Base-by-base conservation (phyloP, 2,888 invertebrate species). In the Plusia festucae region DNA sequence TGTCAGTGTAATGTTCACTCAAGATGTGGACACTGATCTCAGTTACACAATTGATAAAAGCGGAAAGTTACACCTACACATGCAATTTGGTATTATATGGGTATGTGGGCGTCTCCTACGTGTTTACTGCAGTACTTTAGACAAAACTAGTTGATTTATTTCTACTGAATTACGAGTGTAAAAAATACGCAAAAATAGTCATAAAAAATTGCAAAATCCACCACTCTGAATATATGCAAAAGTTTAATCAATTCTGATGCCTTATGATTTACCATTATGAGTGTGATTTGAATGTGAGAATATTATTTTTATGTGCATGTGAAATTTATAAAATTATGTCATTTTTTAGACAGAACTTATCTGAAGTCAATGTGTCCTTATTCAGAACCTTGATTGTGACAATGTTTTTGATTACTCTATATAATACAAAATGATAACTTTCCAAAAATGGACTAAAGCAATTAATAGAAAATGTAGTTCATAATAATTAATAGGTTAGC, bases 51-150 rank as follows among this genome's bases (percentile, higher is more conserved):
- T 76, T 76, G 82, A 72, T 72, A 67, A 79, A 67, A 73, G 61
- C 78, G 77, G 82, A 70, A 81, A 68, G 56, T 66, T 53, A 68
- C 73, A 55, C 82, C 79, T 67, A 76, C 79, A 66, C 62, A 22
- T 60, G 62, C 57, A 82, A 79, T 79, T 82, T 63, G 11, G 49
- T 79, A 57, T 81, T 68, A 59, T 65, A 46, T 46, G 59, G 60
- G 57, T 11, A 60, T 61, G 72, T 79, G 60, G 76, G 77, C 61
- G 76, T 65, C 30, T 34, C 51, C 53, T 62, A 70, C 53, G 44
- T 18, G 59, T 65, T 61, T 60, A 63, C 22, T 63, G 53, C 16
- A 67, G 46, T 40, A 30, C 16, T 16, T 9, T 30, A 30, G 7
- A 22, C 52, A 24, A 7, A 16, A 8, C n/a, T n/a, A 53, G 54